These are phyloP conservation scores for Amia ocellicauda DNA, from an alignment of 2,113 vertebrate species.

Conservation along the genomic window DNA sequence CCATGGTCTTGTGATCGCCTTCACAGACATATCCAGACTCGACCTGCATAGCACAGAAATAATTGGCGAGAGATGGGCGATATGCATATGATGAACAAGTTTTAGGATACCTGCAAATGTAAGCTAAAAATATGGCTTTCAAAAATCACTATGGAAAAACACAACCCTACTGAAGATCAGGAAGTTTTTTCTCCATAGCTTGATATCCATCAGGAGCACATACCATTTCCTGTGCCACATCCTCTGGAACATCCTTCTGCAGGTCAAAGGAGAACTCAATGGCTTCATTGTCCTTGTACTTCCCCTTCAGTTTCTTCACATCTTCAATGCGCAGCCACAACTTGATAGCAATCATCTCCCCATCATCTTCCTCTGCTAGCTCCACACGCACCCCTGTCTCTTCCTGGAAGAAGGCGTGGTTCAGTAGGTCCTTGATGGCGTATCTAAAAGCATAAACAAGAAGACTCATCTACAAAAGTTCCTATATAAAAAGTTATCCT, in stretches of 20 bases:
- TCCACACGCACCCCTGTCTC: conserved; percentile 97
- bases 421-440: conserved; percentile 95
- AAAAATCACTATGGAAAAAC: too few relatives aligned
- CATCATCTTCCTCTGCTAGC: conserved; percentile 95
- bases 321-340: conserved; percentile 97
- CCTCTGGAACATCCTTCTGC: conserved; percentile 92
- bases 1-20: conserved; percentile 98
- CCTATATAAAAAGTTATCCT: too few relatives aligned
- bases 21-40: conserved; percentile 97
- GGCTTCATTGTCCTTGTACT: conserved; percentile 98
- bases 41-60: conserved; percentile 65
- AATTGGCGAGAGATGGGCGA: not conserved
- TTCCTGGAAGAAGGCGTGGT: conserved; percentile 98
- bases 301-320: conserved; percentile 96
- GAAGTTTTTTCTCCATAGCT: too few relatives aligned
- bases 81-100: too few relatives aligned
- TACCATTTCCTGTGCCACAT: conserved; percentile 99
- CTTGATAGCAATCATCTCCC: conserved; percentile 96
- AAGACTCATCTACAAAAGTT: too few relatives aligned
- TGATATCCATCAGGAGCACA: conserved; percentile 34
- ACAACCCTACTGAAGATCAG: too few relatives aligned
- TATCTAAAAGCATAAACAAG: conserved; percentile 65
- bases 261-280: conserved; percentile 98
- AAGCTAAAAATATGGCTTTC: too few relatives aligned
- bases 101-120: too few relatives aligned